Evolutionary conservation across 2,888 invertebrate species (phyloP).

Genomic region (Folsomia manolachei): DNA sequence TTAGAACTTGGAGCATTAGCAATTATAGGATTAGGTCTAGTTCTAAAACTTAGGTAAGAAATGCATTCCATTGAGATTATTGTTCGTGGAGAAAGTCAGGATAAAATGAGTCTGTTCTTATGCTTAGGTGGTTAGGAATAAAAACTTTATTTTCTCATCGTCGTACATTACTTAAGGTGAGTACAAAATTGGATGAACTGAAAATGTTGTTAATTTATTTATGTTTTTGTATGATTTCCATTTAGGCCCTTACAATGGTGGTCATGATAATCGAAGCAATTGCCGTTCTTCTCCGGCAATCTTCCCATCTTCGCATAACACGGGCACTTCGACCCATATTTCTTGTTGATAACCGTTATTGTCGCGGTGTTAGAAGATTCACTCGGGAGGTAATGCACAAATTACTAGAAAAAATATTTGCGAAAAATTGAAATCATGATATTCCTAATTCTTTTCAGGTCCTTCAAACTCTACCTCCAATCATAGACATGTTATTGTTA

Average conservation of each 20-base stretch:
- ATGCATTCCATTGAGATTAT: too few relatives aligned
- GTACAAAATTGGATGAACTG: background rate
- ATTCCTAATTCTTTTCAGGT: constrained; percentile 50
- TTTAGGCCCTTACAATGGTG: constrained; percentile 68
- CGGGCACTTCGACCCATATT: constrained; percentile 83
- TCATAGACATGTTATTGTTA: constrained; percentile 80
- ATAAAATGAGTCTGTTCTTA: too few relatives aligned
- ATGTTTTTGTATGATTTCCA: background rate
- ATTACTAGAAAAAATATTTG: constrained; percentile 10
- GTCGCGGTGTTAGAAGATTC: constrained; percentile 67
- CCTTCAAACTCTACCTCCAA: constrained; percentile 79
- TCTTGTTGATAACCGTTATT: constrained; percentile 78
- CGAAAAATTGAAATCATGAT: constrained; percentile 12
- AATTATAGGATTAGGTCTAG: constrained; percentile 73
- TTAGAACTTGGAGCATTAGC: constrained; percentile 74
- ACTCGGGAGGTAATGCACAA: constrained; percentile 47
- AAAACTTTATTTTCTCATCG: constrained; percentile 77
- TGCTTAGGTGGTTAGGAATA: constrained; percentile 86
- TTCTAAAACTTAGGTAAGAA: constrained; percentile 73
- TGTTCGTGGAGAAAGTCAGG: too few relatives aligned
- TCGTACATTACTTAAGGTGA: constrained; percentile 79
- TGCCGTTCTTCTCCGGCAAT: constrained; percentile 73
- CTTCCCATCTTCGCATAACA: constrained; percentile 82
- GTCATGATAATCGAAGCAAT: constrained; percentile 82
- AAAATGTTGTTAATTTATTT: constrained; percentile 12